A percentile compares a stretch with the other conserved stretches of the same genome.
These are phyloP conservation scores for Coptotermes formosanus DNA, from an alignment of 1,140 invertebrate species.

Conservation along the genomic window DNA sequence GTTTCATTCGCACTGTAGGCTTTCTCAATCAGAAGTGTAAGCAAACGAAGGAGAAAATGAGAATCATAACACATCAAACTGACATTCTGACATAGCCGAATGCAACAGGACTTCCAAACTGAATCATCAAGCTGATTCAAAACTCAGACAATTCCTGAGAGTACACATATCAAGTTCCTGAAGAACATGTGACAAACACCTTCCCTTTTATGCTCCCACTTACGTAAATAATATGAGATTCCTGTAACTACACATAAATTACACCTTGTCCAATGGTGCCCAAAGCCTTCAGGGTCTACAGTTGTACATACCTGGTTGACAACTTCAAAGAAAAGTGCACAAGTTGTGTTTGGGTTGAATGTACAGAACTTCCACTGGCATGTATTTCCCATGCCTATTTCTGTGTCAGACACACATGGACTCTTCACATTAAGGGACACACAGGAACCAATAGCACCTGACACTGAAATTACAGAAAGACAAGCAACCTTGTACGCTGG, in stretches of 20 bases:
- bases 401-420: slow-evolving; percentile 89
- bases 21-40: too few species aligned
- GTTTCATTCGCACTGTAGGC: too few species aligned
- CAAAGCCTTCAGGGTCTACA: slow-evolving; percentile 26
- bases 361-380: slow-evolving; percentile 98
- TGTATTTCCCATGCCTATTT: slow-evolving; percentile 95
- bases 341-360: slow-evolving; percentile 87
- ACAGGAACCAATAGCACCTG: slow-evolving; percentile 95
- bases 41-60: too few species aligned
- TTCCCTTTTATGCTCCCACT: too few species aligned
- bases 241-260: too few species aligned
- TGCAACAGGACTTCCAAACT: too few species aligned
- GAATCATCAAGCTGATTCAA: too few species aligned
- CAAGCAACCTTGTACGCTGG: background rate
- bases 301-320: slow-evolving; percentile 70
- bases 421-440: slow-evolving; percentile 90
- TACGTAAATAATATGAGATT: too few species aligned
- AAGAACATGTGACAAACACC: too few species aligned
- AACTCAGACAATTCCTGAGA: background rate
- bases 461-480: slow-evolving; percentile 58
- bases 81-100: too few species aligned
- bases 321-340: slow-evolving; percentile 96
- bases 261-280: background rate
- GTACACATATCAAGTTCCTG: too few species aligned
- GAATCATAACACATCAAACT: too few species aligned